Conservation (phyloP, 2,113 vertebrate species). For the Kryptolebias marmoratus region DNA sequence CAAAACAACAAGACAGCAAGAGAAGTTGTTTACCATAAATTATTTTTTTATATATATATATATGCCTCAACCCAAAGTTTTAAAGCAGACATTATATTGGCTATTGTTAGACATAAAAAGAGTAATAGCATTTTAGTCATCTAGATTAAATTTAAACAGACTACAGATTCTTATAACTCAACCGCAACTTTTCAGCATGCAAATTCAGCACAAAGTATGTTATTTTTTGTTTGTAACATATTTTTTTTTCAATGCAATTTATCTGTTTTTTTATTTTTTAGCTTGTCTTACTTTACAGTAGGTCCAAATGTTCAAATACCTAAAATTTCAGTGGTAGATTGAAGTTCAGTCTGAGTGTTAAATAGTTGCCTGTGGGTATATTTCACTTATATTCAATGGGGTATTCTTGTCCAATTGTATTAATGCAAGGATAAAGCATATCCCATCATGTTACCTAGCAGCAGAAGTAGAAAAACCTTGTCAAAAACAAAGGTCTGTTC, state of each 20-base stretch:
- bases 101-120: background rate
- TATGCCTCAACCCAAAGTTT: background rate
- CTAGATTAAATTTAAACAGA: background rate
- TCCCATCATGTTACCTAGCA: conserved; percentile 82
- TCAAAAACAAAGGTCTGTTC: conserved; percentile 53
- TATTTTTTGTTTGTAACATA: background rate
- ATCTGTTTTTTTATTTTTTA: background rate
- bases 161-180: too few relatives aligned
- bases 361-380: conserved; percentile 64
- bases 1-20: conserved; percentile 1
- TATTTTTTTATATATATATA: background rate
- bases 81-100: background rate
- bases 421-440: conserved; percentile 84
- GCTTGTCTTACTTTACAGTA: conserved; percentile 20
- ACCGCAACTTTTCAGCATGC: too few relatives aligned
- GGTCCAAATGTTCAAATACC: background rate
- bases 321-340: conserved; percentile 45
- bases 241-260: background rate
- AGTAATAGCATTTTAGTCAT: background rate
- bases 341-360: conserved; percentile 35
- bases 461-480: conserved; percentile 78
- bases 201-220: too few relatives aligned
- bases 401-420: conserved; percentile 76
- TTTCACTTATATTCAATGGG: conserved; percentile 83
- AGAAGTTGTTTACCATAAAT: background rate